Evolutionary conservation across 2,113 vertebrate genomes (phyloP).

Genomic region (Laterallus jamaicensis): DNA sequence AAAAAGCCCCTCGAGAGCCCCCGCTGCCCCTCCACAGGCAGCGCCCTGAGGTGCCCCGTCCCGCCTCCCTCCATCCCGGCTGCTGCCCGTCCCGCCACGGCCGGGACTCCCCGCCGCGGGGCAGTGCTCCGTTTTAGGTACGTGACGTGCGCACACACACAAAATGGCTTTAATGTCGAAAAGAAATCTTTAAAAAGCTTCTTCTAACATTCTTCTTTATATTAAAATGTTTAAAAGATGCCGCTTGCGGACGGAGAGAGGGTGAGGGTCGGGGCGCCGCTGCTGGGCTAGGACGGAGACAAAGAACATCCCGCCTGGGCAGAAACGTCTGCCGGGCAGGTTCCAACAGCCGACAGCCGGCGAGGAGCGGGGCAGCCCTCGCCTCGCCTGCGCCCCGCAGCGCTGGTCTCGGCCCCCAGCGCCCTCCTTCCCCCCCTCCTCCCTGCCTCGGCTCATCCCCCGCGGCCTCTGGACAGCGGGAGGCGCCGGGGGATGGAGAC

Average conservation of each 20-base stretch:
- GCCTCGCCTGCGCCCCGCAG: too few relatives aligned
- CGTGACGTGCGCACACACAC: not conserved
- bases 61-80: too few relatives aligned
- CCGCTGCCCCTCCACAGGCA: not conserved
- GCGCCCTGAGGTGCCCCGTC: too few relatives aligned
- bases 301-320: not conserved
- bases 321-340: not conserved
- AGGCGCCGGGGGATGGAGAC: not conserved
- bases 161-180: not conserved
- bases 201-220: not conserved
- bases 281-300: not conserved
- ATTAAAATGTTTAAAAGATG: not conserved
- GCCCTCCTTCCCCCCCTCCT: not conserved
- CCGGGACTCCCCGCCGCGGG: too few relatives aligned
- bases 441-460: not conserved
- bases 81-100: not conserved
- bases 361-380: not conserved
- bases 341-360: not conserved
- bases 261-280: not conserved
- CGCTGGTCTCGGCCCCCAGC: not conserved
- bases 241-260: not conserved
- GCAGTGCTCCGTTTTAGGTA: not conserved
- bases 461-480: not conserved
- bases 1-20: not conserved
- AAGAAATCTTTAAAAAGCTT: not conserved